Base-by-base conservation (phyloP, 30 jellyfish, hydroid and myxozoan species). In the Chrysaora quinquecirrha region DNA sequence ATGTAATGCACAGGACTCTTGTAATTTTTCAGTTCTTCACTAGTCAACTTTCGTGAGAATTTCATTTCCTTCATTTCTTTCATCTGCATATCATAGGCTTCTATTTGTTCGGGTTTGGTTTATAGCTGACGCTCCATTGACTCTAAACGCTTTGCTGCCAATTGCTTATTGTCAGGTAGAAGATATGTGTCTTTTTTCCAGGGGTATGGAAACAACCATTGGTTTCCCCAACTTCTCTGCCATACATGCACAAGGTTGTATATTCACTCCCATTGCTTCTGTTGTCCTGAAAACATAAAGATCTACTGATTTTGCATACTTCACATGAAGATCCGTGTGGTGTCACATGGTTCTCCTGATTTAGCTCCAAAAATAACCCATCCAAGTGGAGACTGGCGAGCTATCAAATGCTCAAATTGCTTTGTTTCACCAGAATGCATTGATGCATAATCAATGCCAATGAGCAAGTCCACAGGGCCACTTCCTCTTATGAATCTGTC, bases 371-470 rank as follows among this genome's bases (percentile, higher is more conserved):
- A 73, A 27, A 78, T 16, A 1, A 80, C 83, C 94, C 83, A 62
- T 38, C 97, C 94, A 29, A 88, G 73, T 69, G 88, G 89, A 60
- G 86, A 48, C 30, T 69, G 82, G 34, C 83, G 84, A 19, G 86
- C 87, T 85, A 89, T 48, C 48, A 82, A 31, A 48, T 75, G 83
- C 25, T 62, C 92, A 64, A 49, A 94, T 49, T 71, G 84, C 78
- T 72, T 83, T 73, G 72, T 56, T 35, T 66, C 82, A 49, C 80
- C 93, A 2, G 85, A 33, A 43, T 89, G 96, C 67, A 66, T 27
- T n/a, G 1, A 31, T 28, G 96, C 88, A 70, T 83, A 48, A 69
- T 89, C 97, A 54, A 79, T 50, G 69, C 96, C 93, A 78, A 76
- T 77, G 38, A 83, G 49, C 63, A 76, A 29, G 65, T 82, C 96